Percentiles rank a stretch among this genome's conserved stretches.
These are phyloP conservation scores for Bos indicus DNA, from an alignment of 2,113 vertebrate species.

Conservation along the genomic window DNA sequence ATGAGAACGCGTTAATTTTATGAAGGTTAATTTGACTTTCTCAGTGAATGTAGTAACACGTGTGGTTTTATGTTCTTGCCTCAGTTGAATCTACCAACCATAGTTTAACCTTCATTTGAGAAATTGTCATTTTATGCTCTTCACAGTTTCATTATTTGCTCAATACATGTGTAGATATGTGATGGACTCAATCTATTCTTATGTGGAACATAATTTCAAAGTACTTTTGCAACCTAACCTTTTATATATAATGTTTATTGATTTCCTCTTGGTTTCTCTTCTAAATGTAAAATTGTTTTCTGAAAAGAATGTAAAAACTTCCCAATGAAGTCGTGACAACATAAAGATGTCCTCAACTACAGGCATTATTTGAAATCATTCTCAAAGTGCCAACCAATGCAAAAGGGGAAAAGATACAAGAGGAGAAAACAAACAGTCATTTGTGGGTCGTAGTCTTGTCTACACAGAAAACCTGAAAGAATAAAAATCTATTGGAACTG, in stretches of 20 bases:
- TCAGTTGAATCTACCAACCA: background rate
- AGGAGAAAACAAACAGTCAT: background rate
- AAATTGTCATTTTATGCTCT: background rate
- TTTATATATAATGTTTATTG: background rate
- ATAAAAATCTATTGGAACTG: background rate
- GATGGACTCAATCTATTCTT: background rate
- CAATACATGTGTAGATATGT: background rate
- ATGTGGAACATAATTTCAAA: background rate
- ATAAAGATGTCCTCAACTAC: background rate
- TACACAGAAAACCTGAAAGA: background rate
- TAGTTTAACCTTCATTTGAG: background rate
- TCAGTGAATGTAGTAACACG: background rate
- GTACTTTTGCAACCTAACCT: background rate
- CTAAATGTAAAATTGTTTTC: background rate
- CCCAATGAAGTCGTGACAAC: background rate
- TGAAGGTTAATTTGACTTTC: background rate
- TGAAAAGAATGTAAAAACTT: background rate
- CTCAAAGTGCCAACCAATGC: background rate
- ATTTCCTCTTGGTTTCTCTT: background rate
- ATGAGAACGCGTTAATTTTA: background rate
- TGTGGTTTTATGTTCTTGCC: background rate
- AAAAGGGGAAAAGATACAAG: background rate
- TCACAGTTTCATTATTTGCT: background rate
- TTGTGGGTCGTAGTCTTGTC: background rate
- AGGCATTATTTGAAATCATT: background rate